Conservation (phyloP, 2,113 vertebrate genomes). For the Centropus unirufus region DNA sequence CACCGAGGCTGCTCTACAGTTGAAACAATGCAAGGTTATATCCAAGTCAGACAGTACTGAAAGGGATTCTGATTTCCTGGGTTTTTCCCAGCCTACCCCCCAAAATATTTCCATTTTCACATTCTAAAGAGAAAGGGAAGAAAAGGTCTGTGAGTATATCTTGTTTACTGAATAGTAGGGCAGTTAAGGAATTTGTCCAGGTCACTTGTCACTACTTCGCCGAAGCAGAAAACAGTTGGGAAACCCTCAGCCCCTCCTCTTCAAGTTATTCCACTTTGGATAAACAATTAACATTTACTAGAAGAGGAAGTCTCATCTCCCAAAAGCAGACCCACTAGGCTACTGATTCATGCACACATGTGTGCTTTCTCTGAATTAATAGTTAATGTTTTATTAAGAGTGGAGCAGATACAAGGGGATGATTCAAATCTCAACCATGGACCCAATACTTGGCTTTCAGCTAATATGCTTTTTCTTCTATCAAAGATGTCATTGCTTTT, state of each 20-base stretch:
- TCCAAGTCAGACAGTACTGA: not conserved
- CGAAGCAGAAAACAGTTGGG: not conserved
- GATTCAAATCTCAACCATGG: conserved; percentile 48
- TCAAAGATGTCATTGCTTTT: conserved; percentile 41
- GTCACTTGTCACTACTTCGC: not conserved
- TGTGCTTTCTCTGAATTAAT: conserved; percentile 38
- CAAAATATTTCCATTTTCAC: not conserved
- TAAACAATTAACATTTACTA: conserved; percentile 36
- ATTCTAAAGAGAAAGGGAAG: not conserved
- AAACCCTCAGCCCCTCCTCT: not conserved
- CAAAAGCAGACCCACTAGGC: not conserved
- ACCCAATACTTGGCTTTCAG: conserved; percentile 53
- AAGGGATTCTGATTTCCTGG: not conserved
- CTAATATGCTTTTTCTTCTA: conserved; percentile 60
- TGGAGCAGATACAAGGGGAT: conserved; percentile 48
- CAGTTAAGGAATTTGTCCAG: not conserved
- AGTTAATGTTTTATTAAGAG: conserved; percentile 51
- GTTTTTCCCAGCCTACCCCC: not conserved
- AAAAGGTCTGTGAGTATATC: not conserved
- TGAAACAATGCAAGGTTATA: not conserved
- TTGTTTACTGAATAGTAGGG: not conserved
- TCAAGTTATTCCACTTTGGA: conserved; percentile 2
- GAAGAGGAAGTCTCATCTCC: conserved; percentile 45
- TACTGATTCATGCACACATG: conserved; percentile 58
- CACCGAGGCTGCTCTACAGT: not conserved